Conservation (phyloP, 1,140 invertebrate species). For the Trypoxylus dichotomus region DNA sequence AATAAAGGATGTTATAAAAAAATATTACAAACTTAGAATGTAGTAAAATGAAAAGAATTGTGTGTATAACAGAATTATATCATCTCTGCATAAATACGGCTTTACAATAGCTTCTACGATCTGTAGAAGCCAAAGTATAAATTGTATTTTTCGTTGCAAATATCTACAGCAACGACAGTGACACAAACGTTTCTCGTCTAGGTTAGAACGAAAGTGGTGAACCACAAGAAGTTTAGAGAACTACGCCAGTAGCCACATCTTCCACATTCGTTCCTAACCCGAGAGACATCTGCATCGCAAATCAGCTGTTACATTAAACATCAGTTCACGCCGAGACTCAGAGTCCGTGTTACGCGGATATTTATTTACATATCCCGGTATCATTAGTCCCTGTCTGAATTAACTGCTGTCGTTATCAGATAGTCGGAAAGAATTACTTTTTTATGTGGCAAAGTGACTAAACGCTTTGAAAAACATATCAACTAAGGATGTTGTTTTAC, state of each 20-base stretch:
- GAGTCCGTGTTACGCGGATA: conserved; percentile 41
- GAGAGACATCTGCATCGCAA: conserved; percentile 40
- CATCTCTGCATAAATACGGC: too few relatives aligned
- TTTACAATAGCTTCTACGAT: too few relatives aligned
- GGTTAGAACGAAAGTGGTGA: conserved; percentile 32
- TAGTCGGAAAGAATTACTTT: conserved; percentile 30
- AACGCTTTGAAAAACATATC: neutral
- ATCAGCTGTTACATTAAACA: conserved; percentile 44
- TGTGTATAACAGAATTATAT: too few relatives aligned
- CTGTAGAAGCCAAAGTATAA: neutral
- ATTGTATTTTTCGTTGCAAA: neutral
- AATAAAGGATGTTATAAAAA: too few relatives aligned
- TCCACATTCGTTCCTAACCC: conserved; percentile 32
- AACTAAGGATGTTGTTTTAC: neutral
- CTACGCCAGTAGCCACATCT: conserved; percentile 34
- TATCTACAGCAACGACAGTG: neutral
- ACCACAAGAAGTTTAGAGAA: conserved; percentile 37
- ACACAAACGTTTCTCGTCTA: neutral
- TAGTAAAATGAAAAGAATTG: too few relatives aligned
- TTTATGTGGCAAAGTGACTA: neutral
- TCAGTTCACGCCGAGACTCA: conserved; percentile 41
- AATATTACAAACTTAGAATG: too few relatives aligned
- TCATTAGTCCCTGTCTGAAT: conserved; percentile 45
- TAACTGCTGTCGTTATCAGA: conserved; percentile 38
- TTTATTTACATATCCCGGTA: conserved; percentile 45